Evolutionary conservation across 2,113 vertebrate species (phyloP).

Genomic region (Laticauda colubrina): DNA sequence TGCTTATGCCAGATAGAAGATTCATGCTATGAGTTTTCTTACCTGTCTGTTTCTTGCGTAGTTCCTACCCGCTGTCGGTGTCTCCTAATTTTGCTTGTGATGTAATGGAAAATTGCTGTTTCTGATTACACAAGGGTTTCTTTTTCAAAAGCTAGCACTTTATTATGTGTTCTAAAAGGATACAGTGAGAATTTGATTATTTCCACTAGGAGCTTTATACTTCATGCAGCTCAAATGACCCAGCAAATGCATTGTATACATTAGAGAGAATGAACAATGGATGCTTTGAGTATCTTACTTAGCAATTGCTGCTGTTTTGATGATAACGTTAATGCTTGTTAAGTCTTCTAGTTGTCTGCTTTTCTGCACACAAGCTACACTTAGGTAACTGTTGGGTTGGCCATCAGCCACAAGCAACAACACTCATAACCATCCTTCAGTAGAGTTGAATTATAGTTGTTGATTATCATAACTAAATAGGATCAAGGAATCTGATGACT

Average conservation of each 20-base stretch:
- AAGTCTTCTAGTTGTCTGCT: background rate
- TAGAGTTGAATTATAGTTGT: background rate
- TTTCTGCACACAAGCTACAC: conserved; percentile 26
- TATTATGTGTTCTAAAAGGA: conserved; percentile 4
- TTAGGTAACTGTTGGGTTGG: conserved; percentile 21
- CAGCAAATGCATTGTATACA: background rate
- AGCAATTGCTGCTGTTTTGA: conserved; percentile 8
- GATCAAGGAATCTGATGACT: background rate
- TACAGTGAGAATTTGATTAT: conserved; percentile 16
- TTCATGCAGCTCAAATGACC: background rate
- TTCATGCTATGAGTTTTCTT: background rate
- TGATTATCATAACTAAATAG: background rate
- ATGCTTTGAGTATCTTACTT: conserved; percentile 14
- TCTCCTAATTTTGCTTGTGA: background rate
- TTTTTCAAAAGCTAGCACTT: background rate
- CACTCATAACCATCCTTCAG: rapidly evolving
- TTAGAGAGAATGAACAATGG: conserved; percentile 12
- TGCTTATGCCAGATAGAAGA: background rate
- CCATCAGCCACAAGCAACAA: background rate
- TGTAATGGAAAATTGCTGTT: background rate
- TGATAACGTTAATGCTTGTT: conserved; percentile 22
- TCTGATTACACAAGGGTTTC: background rate
- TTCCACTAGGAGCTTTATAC: conserved; percentile 24
- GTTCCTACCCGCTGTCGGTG: background rate
- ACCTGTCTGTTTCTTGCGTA: background rate